Percentiles rank a stretch among this genome's conserved stretches.
Conservation (phyloP, 1,140 invertebrate species). For the Bombus superbus region DNA sequence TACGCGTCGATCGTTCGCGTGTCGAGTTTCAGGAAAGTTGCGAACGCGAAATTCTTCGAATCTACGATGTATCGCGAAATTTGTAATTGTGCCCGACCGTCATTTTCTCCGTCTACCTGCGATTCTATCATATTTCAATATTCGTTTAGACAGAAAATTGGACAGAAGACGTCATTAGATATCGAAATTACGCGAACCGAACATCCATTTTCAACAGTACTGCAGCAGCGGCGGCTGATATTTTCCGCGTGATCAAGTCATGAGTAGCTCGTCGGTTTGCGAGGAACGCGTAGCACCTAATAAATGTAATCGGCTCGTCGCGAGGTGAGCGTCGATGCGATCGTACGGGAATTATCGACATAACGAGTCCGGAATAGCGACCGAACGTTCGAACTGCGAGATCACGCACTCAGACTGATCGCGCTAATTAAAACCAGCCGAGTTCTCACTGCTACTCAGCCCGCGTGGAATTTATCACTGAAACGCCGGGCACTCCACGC, state of each 20-base stretch:
- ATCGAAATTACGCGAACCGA: too few species aligned
- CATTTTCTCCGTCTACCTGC: too few species aligned
- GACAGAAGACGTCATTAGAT: too few species aligned
- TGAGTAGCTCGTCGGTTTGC: not conserved
- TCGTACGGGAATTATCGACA: constrained; percentile 43
- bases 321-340: not conserved
- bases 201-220: too few species aligned
- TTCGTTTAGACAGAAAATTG: too few species aligned
- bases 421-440: constrained; percentile 58
- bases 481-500: constrained; percentile 12
- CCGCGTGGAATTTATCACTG: constrained; percentile 54
- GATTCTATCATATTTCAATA: too few species aligned
- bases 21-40: not conserved
- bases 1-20: not conserved
- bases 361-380: constrained; percentile 34
- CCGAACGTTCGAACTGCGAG: constrained; percentile 20
- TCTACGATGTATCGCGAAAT: not conserved
- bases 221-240: too few species aligned
- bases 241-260: not conserved
- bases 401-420: constrained; percentile 58
- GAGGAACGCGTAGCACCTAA: not conserved
- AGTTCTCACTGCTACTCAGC: not conserved
- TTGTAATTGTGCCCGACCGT: too few species aligned
- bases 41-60: not conserved
- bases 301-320: constrained; percentile 42